phyloP scores from a whole-genome alignment of 2,797 vertebrate genomes.

The Brotula barbata region DNA sequence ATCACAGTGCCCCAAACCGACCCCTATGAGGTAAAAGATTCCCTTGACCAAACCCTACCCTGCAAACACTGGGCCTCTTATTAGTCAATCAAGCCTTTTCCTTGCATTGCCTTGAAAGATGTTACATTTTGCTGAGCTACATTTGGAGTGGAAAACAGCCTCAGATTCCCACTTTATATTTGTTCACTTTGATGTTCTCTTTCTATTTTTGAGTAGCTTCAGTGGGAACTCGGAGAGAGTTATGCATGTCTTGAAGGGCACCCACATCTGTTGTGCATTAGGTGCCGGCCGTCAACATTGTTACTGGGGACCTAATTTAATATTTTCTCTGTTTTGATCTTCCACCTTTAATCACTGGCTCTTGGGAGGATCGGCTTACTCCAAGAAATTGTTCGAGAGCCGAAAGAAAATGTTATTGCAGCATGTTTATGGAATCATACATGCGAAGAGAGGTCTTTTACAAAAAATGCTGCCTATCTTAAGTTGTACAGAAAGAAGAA shows the following conservation, averaged over 20 bases:
- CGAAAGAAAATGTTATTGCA: slow-evolving; percentile 99
- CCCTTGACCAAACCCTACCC: slow-evolving; percentile 60
- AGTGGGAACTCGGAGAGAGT: slow-evolving; percentile 71
- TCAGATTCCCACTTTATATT: slow-evolving; percentile 68
- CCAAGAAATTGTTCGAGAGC: slow-evolving; percentile 93
- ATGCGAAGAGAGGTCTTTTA: slow-evolving; percentile 80
- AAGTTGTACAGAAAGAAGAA: slow-evolving; percentile 79
- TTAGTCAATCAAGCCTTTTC: slow-evolving; percentile 63
- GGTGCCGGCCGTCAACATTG: slow-evolving; percentile 92
- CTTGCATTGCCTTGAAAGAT: slow-evolving; percentile 48
- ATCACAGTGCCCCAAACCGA: slow-evolving; percentile 69
- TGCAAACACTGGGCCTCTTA: slow-evolving; percentile 70
- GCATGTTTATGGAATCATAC: slow-evolving; percentile 98
- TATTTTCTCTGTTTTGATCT: slow-evolving; percentile 98
- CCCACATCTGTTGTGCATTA: slow-evolving; percentile 97
- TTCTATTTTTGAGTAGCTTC: slow-evolving; percentile 79
- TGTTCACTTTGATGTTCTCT: slow-evolving; percentile 76
- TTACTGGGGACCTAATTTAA: slow-evolving; percentile 99
- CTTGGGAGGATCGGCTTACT: slow-evolving; percentile 95
- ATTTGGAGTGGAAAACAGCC: slow-evolving; percentile 57
- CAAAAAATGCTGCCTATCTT: slow-evolving; percentile 55
- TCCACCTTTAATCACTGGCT: slow-evolving; percentile 98
- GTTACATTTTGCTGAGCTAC: slow-evolving; percentile 47
- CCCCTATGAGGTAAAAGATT: slow-evolving; percentile 71
- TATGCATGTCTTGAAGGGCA: slow-evolving; percentile 79